Conservation (phyloP, 2,113 vertebrate species). For the Amphiprion ocellaris region DNA sequence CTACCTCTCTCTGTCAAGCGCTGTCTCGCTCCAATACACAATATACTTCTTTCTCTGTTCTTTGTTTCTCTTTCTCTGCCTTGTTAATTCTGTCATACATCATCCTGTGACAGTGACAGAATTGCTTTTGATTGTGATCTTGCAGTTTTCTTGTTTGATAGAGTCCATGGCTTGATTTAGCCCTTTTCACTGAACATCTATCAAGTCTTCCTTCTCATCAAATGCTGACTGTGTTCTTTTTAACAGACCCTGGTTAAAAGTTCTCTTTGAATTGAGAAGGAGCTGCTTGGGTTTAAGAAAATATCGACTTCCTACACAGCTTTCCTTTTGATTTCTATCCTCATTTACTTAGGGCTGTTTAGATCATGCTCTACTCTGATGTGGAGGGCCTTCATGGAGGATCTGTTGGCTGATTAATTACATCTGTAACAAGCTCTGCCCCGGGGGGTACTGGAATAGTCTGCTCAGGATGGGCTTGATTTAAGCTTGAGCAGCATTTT, state of each 20-base stretch:
- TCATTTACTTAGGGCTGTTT: slow-evolving; percentile 47
- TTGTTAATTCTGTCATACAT: slow-evolving; percentile 73
- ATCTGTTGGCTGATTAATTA: slow-evolving; percentile 77
- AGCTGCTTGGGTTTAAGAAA: slow-evolving; percentile 22
- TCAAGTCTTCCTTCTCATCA: slow-evolving; percentile 24
- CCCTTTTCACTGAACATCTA: slow-evolving; percentile 30
- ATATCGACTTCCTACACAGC: slow-evolving; percentile 16
- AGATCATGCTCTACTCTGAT: slow-evolving; percentile 52
- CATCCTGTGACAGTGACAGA: slow-evolving; percentile 66
- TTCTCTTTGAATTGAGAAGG: slow-evolving; percentile 33
- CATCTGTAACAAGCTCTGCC: slow-evolving; percentile 67
- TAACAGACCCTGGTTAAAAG: slow-evolving; percentile 34
- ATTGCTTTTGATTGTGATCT: slow-evolving; percentile 76
- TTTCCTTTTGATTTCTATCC: slow-evolving; percentile 31
- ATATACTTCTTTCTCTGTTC: slow-evolving; percentile 15
- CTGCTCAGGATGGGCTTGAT: slow-evolving; percentile 70
- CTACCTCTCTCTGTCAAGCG: slow-evolving; percentile 20
- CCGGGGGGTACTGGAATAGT: slow-evolving; percentile 54
- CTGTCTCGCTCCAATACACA: slow-evolving; percentile 34
- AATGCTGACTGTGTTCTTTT: slow-evolving; percentile 51
- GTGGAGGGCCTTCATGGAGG: slow-evolving; percentile 48
- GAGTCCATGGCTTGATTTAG: slow-evolving; percentile 49
- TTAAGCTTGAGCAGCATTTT: slow-evolving; percentile 73
- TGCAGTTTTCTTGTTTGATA: slow-evolving; percentile 60
- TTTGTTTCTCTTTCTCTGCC: slow-evolving; percentile 41